phyloP scores from a whole-genome alignment of 2,888 invertebrate genomes.

The Ctena decussata region DNA sequence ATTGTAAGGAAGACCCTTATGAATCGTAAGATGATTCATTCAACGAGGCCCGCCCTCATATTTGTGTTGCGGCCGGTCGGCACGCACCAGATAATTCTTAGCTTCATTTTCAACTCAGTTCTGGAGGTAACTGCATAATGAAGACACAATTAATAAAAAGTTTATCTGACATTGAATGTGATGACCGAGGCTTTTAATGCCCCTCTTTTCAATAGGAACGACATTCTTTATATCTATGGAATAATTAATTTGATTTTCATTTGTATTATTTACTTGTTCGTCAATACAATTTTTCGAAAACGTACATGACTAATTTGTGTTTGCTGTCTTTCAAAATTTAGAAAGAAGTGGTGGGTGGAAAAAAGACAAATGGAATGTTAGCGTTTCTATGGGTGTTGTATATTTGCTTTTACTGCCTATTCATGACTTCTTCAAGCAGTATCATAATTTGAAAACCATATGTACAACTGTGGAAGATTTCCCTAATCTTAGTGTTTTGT shows the following conservation, averaged over 20 bases:
- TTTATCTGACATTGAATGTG: neutral
- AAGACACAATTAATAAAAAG: neutral
- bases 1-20: too few species aligned
- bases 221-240: neutral
- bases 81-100: neutral
- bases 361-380: too few species aligned
- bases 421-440: neutral
- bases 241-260: neutral
- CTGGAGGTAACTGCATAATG: neutral
- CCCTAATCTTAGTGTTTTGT: slow-evolving; percentile 50
- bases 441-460: neutral
- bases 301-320: neutral
- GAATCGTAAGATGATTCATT: neutral
- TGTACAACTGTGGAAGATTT: neutral
- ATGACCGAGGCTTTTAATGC: neutral
- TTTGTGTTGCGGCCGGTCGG: neutral
- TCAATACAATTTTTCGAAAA: neutral
- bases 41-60: neutral
- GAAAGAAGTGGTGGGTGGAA: neutral
- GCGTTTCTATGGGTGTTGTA: neutral
- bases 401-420: neutral
- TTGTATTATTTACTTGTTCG: neutral
- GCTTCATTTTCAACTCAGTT: neutral
- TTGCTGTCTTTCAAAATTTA: neutral
- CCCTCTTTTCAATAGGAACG: neutral